These are phyloP conservation scores for Apamea monoglypha DNA, from an alignment of 2,888 invertebrate genomes.

Conservation along the genomic window DNA sequence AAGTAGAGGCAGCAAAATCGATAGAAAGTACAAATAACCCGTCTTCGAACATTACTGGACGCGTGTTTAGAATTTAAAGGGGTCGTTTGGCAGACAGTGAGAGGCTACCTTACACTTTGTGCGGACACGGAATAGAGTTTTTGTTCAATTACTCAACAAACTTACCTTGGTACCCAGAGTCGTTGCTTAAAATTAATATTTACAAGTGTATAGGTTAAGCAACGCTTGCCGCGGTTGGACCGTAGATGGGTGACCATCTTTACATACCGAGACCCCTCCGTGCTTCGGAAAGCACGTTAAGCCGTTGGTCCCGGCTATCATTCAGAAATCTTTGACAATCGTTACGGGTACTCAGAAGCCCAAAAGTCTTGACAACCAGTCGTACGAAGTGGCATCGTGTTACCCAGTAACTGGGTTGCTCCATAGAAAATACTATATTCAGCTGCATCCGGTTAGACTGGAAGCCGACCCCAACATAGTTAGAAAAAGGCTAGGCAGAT, in stretches of 20 bases:
- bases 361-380: too few relatives aligned
- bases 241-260: too few relatives aligned
- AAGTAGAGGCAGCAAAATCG: constrained; percentile 55
- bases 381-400: too few relatives aligned
- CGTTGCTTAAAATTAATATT: constrained; percentile 2
- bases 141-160: constrained; percentile 58
- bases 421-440: background rate
- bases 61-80: constrained; percentile 63
- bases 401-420: too few relatives aligned
- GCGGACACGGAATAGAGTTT: constrained; percentile 50
- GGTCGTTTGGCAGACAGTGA: constrained; percentile 55
- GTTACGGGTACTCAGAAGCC: too few relatives aligned
- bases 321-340: too few relatives aligned
- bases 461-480: background rate
- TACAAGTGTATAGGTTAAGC: background rate
- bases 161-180: constrained; percentile 4
- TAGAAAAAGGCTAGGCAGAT: background rate
- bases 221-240: too few relatives aligned
- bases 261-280: too few relatives aligned
- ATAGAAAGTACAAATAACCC: constrained; percentile 65
- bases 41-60: constrained; percentile 62
- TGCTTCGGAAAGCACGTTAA: too few relatives aligned
- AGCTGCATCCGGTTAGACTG: background rate
- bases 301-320: too few relatives aligned
- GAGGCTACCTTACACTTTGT: constrained; percentile 47